Conservation (phyloP, 1,140 invertebrate genomes). For the Drosophila hydei region DNA sequence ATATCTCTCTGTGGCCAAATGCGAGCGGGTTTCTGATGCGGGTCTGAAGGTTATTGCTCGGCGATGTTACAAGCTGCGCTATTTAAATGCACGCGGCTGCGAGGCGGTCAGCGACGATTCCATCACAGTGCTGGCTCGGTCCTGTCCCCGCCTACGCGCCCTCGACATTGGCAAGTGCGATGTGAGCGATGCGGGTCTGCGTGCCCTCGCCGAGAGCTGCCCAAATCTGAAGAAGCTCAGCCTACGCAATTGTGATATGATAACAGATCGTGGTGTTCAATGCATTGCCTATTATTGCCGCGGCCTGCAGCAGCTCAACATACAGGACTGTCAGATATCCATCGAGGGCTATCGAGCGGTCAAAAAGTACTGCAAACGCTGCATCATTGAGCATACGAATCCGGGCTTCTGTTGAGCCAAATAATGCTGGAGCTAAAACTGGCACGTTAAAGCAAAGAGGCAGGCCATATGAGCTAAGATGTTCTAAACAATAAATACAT, state of each 20-base stretch:
- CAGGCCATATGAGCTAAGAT: conserved; percentile 74
- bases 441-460: conserved; percentile 69
- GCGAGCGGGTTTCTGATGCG: conserved; percentile 93
- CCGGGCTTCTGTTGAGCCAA: conserved; percentile 91
- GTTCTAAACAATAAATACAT: conserved; percentile 49
- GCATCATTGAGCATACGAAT: conserved; percentile 97
- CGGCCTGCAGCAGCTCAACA: conserved; percentile 94
- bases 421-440: background rate
- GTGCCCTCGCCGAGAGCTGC: conserved; percentile 93
- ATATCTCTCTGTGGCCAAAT: conserved; percentile 95
- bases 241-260: conserved; percentile 93
- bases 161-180: conserved; percentile 96
- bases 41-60: conserved; percentile 94
- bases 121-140: conserved; percentile 91
- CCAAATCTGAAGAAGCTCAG: conserved; percentile 95
- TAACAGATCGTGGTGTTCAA: conserved; percentile 94
- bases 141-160: conserved; percentile 92
- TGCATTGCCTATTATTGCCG: conserved; percentile 94
- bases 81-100: conserved; percentile 95
- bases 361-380: conserved; percentile 95
- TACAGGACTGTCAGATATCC: conserved; percentile 95
- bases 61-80: conserved; percentile 94
- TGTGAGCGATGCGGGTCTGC: conserved; percentile 93
- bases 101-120: conserved; percentile 96
- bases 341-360: conserved; percentile 94